Conservation (phyloP, 2,113 vertebrate genomes). For the Montifringilla adamsi region DNA sequence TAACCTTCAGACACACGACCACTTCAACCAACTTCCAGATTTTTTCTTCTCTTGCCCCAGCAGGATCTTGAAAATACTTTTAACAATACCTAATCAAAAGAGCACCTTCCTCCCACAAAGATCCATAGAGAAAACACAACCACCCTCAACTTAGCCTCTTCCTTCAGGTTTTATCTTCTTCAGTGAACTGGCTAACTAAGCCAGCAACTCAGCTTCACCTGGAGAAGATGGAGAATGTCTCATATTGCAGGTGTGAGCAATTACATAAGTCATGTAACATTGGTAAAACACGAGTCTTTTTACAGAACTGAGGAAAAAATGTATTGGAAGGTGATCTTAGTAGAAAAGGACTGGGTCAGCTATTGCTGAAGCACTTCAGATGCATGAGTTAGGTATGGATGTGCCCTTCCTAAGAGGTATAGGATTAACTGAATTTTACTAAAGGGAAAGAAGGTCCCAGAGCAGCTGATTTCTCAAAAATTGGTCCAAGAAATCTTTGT, state of each 20-base stretch:
- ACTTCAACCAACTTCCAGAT: background rate
- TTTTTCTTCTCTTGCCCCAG: accelerated
- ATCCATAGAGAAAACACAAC: accelerated
- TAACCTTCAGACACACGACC: background rate
- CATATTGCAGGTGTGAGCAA: background rate
- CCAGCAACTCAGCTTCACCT: background rate
- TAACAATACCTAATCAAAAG: accelerated
- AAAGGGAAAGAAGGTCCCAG: background rate
- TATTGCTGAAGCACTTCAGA: background rate
- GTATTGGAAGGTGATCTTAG: background rate
- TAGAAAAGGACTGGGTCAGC: background rate
- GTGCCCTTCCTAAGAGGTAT: accelerated
- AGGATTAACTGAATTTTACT: background rate
- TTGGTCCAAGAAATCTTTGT: background rate
- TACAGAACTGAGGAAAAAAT: background rate
- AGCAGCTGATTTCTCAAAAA: background rate
- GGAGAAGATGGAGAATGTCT: background rate
- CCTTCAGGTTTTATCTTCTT: background rate
- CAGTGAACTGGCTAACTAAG: background rate
- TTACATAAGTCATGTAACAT: background rate
- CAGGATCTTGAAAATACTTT: background rate
- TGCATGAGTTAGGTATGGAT: background rate
- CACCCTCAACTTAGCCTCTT: accelerated
- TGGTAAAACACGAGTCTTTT: background rate
- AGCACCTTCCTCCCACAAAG: accelerated